Conservation (phyloP, 2,888 invertebrate genomes). For the Heteromyza rotundicornis region DNA sequence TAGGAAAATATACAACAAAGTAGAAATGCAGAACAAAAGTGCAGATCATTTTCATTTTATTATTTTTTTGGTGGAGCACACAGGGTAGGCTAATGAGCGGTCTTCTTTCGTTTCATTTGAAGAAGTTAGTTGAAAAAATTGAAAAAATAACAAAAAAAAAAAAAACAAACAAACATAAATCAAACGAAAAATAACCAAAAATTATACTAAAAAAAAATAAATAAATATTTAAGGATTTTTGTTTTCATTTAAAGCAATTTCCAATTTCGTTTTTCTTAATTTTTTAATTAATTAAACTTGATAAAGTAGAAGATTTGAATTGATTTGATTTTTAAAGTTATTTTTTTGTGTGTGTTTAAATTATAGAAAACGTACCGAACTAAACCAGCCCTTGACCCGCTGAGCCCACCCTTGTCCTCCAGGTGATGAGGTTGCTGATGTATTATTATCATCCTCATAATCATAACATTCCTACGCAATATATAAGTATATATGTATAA, state of each 20-base stretch:
- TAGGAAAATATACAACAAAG: slow-evolving; percentile 18
- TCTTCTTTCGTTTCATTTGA: slow-evolving; percentile 54
- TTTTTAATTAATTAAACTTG: slow-evolving; percentile 35
- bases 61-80: slow-evolving; percentile 53
- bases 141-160: not conserved
- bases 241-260: slow-evolving; percentile 37
- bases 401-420: slow-evolving; percentile 72
- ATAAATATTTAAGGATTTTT: slow-evolving; percentile 13
- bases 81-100: slow-evolving; percentile 63
- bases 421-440: slow-evolving; percentile 63
- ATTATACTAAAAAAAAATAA: slow-evolving; percentile 23
- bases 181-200: slow-evolving; percentile 23
- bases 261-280: slow-evolving; percentile 42
- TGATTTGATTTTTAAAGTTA: slow-evolving; percentile 27
- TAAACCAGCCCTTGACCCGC: slow-evolving; percentile 75
- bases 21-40: slow-evolving; percentile 8
- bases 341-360: slow-evolving; percentile 25
- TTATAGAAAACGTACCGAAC: slow-evolving; percentile 69
- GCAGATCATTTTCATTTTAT: slow-evolving; percentile 21
- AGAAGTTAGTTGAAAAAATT: slow-evolving; percentile 23
- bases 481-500: slow-evolving; percentile 31
- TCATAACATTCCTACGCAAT: slow-evolving; percentile 61
- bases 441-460: slow-evolving; percentile 61
- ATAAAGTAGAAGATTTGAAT: slow-evolving; percentile 15
- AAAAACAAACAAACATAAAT: slow-evolving; percentile 14